Conservation (phyloP, 2,888 invertebrate genomes). For the Idaea aversata region DNA sequence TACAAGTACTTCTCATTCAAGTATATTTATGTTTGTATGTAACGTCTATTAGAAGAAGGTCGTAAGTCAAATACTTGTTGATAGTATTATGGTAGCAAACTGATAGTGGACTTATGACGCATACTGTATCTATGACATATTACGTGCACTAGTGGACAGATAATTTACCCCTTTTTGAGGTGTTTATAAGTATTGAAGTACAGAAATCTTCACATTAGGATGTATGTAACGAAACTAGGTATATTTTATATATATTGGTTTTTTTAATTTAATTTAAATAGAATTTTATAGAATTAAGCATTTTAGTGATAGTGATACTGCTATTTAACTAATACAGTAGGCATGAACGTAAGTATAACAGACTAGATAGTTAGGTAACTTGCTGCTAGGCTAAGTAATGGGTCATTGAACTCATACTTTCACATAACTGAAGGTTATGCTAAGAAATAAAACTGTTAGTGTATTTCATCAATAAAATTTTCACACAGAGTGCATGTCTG, state of each 20-base stretch:
- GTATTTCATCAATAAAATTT: slow-evolving; percentile 23
- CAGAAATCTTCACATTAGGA: too few relatives aligned
- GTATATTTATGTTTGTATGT: too few relatives aligned
- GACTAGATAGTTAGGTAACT: slow-evolving; percentile 35
- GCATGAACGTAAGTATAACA: slow-evolving; percentile 18
- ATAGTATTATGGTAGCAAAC: too few relatives aligned
- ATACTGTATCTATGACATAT: too few relatives aligned
- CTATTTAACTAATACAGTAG: not conserved
- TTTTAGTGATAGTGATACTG: not conserved
- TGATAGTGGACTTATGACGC: too few relatives aligned
- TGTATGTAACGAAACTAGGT: not conserved
- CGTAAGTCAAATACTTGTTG: too few relatives aligned
- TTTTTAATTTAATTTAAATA: not conserved
- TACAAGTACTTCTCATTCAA: too few relatives aligned
- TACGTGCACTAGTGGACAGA: too few relatives aligned
- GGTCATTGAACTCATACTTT: slow-evolving; percentile 64
- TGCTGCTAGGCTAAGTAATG: slow-evolving; percentile 42
- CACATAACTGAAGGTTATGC: slow-evolving; percentile 53
- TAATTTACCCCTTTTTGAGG: too few relatives aligned
- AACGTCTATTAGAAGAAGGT: too few relatives aligned
- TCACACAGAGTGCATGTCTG: slow-evolving; percentile 13
- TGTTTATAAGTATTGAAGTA: too few relatives aligned
- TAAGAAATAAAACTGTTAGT: slow-evolving; percentile 39
- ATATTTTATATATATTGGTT: not conserved
- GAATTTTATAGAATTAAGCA: not conserved